Percentiles rank a stretch among this genome's conserved stretches.
These are phyloP conservation scores for Bradypus variegatus DNA, from an alignment of 2,797 vertebrate genomes.

Conservation along the genomic window DNA sequence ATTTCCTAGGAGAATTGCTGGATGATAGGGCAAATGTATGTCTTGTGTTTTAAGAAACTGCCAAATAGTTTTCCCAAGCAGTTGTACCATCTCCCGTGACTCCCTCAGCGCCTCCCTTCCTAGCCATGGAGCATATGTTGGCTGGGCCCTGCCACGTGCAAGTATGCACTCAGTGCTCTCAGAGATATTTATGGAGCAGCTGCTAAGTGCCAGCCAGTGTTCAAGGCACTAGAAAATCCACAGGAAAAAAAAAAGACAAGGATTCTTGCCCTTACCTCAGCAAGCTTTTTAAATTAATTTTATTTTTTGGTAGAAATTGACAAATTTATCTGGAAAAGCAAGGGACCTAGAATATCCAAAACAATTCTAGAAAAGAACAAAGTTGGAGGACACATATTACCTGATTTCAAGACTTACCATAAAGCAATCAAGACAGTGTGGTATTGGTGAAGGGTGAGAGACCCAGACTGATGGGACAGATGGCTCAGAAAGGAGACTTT, in stretches of 20 bases:
- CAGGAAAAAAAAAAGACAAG: not conserved
- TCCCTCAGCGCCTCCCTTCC: not conserved
- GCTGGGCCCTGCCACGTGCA: not conserved
- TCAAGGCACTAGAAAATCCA: not conserved
- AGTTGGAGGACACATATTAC: not conserved
- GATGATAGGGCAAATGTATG: not conserved
- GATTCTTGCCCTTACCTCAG: not conserved
- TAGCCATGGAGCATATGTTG: too few relatives aligned
- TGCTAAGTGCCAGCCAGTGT: not conserved
- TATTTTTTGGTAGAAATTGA: not conserved
- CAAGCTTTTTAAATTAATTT: too few relatives aligned
- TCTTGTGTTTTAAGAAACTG: not conserved
- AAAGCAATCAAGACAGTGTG: not conserved
- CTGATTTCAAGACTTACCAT: not conserved
- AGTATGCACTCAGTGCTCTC: not conserved
- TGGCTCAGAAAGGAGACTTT: not conserved
- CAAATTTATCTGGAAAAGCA: not conserved
- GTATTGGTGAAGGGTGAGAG: accelerated
- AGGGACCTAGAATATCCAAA: not conserved
- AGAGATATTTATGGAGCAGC: not conserved
- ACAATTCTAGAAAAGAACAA: not conserved
- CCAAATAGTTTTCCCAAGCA: not conserved
- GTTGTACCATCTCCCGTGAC: not conserved
- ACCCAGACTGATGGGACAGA: not conserved
- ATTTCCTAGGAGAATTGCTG: not conserved